Evolutionary conservation across 2,888 invertebrate genomes (phyloP), one percentile per base, ranked within the genome.

Genomic region (Drosophila greeni): DNA sequence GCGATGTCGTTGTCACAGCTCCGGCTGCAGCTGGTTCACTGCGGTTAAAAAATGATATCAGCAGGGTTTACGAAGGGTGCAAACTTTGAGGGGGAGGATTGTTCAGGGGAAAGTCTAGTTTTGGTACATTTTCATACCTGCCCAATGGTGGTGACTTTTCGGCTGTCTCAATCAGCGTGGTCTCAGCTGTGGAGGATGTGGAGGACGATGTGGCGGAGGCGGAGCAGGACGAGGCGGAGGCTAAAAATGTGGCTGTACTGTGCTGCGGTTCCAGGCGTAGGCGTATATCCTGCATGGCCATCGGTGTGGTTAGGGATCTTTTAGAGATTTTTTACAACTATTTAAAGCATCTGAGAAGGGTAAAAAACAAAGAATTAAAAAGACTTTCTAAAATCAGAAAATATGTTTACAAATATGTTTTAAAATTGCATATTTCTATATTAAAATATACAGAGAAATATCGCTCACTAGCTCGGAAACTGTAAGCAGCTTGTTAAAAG

Each of bases 211-310:
- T 56, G 58, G 69, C 54, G 58, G 75, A 42, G 26, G 55, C 24
- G 29, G 72, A 55, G 40, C 76, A 55, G 39, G 56, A 43, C n/a
- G 52, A 14, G n/a, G 56, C 39, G 7, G 60, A 55, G 45, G 66
- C 43, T 43, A 74, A 64, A 51, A 74, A 84, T 54, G 68, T 82
- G 66, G 70, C 79, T 67, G 82, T 84, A 68, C 56, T 79, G 61
- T 73, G 79, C 62, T 79, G 79, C 78, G 86, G 86, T 72, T 87
- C 87, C 60, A 87, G 85, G 72, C 86, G 83, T 73, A 87, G 80
- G 70, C 88, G 86, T 83, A 87, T 85, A 85, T 87, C 87, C 86
- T 87, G 87, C 87, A 87, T 87, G 85, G 85, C 85, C 85, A 75
- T 68, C 37, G 65, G 34, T 39, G 52, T 12, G 31, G 14, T 24